Conservation (phyloP, 1,140 invertebrate genomes). For the Zaprionus africanus region DNA sequence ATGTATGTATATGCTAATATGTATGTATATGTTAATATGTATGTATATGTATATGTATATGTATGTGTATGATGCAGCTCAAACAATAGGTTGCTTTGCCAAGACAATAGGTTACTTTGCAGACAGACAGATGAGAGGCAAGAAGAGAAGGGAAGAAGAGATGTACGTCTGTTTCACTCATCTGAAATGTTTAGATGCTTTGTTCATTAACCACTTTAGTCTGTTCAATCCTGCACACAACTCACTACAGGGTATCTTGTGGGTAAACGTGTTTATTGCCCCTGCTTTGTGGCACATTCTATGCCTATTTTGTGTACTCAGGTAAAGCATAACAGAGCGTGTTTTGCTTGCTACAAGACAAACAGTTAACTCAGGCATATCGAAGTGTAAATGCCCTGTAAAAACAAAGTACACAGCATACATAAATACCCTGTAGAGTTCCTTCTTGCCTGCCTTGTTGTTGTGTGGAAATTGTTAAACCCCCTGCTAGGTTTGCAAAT, state of each 20-base stretch:
- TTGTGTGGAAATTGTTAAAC: neutral
- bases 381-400: neutral
- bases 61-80: neutral
- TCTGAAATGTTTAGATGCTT: too few relatives aligned
- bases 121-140: neutral
- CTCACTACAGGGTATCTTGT: neutral
- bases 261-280: neutral
- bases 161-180: too few relatives aligned
- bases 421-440: too few relatives aligned
- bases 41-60: too few relatives aligned
- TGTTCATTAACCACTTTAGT: too few relatives aligned
- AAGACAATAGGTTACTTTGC: neutral
- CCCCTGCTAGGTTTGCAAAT: conserved; percentile 18
- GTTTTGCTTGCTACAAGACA: neutral
- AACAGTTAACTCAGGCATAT: neutral
- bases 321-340: neutral
- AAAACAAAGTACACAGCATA: neutral
- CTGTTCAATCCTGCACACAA: fast-evolving
- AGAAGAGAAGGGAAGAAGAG: neutral
- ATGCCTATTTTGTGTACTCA: neutral
- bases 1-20: too few relatives aligned
- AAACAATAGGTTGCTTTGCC: neutral
- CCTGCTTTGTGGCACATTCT: neutral
- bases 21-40: too few relatives aligned
- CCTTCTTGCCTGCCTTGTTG: neutral